Evolutionary conservation across 2,888 invertebrate species (phyloP).

Genomic region (Aricia artaxerxes): DNA sequence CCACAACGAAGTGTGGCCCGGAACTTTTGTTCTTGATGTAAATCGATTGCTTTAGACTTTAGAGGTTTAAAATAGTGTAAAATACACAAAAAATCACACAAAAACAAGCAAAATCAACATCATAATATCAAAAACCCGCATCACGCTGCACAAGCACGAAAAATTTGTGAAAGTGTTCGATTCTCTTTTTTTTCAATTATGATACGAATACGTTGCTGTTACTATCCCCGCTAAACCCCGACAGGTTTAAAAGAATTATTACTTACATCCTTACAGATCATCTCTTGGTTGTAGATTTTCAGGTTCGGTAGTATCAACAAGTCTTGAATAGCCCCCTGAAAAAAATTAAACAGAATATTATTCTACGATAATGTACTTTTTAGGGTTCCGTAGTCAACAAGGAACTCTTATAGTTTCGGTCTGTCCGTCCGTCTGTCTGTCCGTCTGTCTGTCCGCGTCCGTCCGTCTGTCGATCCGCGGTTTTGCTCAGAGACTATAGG

Average conservation of each 20-base stretch:
- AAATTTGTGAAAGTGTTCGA: no score
- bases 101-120: background rate
- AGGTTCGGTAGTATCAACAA: constrained; percentile 21
- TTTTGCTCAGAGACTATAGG: no score
- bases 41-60: no score
- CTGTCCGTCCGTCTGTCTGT: no score
- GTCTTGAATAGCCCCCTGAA: constrained; percentile 27
- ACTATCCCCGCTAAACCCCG: background rate
- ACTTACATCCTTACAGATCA: constrained; percentile 27
- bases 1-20: background rate
- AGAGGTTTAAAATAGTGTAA: no score
- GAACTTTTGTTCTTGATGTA: background rate
- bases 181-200: no score
- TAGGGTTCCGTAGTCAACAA: no score
- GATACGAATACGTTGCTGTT: background rate
- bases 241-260: background rate
- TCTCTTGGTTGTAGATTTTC: background rate
- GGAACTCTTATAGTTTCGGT: no score
- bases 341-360: background rate
- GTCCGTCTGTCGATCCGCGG: no score
- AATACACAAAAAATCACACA: background rate
- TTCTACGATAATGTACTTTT: no score
- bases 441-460: no score
- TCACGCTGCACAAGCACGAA: background rate
- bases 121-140: background rate